Percentiles rank a stretch among this genome's conserved stretches.
Conservation (phyloP, 2,797 vertebrate species). For the Chaetophractus vellerosus region DNA sequence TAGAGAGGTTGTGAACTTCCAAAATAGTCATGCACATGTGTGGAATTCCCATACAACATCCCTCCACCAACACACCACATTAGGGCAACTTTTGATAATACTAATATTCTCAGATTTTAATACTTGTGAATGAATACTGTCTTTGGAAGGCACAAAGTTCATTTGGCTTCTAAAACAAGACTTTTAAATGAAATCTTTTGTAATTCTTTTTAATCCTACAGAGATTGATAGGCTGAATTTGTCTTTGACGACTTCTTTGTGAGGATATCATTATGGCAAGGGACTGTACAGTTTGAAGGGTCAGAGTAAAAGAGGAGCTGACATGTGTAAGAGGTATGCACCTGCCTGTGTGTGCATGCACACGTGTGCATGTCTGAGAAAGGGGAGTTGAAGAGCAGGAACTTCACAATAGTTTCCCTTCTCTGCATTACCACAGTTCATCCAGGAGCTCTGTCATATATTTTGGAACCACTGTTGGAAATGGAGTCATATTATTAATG, state of each 20-base stretch:
- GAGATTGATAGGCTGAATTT: not conserved
- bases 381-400: not conserved
- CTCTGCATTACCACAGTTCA: not conserved
- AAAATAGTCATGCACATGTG: too few relatives aligned
- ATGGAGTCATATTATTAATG: not conserved
- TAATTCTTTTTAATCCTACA: not conserved
- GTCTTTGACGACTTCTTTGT: not conserved
- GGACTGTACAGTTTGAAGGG: not conserved
- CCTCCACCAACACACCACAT: too few relatives aligned
- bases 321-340: not conserved
- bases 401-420: not conserved
- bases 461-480: not conserved
- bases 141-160: slow-evolving; percentile 28
- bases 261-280: not conserved
- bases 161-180: slow-evolving; percentile 43
- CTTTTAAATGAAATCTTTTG: slow-evolving; percentile 38
- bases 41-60: too few relatives aligned
- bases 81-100: not conserved
- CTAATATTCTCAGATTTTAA: slow-evolving; percentile 19
- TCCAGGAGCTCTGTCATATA: not conserved
- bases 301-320: not conserved
- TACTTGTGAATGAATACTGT: slow-evolving; percentile 41
- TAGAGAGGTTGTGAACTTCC: too few relatives aligned
- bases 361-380: not conserved
- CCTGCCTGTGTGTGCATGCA: accelerated